Base-by-base conservation (phyloP, 2,113 vertebrate species). In the Trematocara marginatum region DNA sequence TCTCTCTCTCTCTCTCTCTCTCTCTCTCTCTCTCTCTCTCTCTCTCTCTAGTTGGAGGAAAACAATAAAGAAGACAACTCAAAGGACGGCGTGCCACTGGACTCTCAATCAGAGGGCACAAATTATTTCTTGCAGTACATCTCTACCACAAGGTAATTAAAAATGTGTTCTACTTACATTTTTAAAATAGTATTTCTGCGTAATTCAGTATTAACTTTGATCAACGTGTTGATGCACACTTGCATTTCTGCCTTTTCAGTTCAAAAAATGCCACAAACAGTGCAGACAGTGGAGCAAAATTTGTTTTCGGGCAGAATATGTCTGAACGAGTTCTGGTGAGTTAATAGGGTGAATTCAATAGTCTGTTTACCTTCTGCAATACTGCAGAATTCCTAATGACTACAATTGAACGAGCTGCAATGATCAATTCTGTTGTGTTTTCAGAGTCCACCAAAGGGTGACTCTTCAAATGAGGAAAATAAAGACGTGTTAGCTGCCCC, bases 261-360 rank as follows among this genome's bases (percentile, higher is more conserved):
- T 95, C 95, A 96, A 97, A 98, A 95, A 98, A 97, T 88, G 96
- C 97, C 6, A 90, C 96, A 57, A 97, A 97, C 92, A 97, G 95
- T 89, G 93, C 97, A 42, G 98, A 99, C 16, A 93, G 96, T 87
- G 97, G 95, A 93, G 97, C 96, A 92, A 99, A 98, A 82, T 99
- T 99, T 91, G 96, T 99, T 42, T 99, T 99, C 90, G 99, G 99
- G 76, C 98, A 99, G 96, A 99, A 99, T 91, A 99, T 99, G 99
- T 99, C 97, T 3, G 98, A 98, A 80, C 96, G 99, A 53, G 99
- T 99, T 61, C 91, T 99, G 97, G 99, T 99, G 93, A 98, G 98
- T 96, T 47, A 3, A 57, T 26, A 5, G 6, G 16, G 18, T 34
- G 34, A 79, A 35, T 34, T 34, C 26, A 51, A 6, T 7, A 6